A percentile compares a stretch with the other conserved stretches of the same genome.
phyloP scores from a whole-genome alignment of 2,797 vertebrate species.

The Micrastur ruficollis region DNA sequence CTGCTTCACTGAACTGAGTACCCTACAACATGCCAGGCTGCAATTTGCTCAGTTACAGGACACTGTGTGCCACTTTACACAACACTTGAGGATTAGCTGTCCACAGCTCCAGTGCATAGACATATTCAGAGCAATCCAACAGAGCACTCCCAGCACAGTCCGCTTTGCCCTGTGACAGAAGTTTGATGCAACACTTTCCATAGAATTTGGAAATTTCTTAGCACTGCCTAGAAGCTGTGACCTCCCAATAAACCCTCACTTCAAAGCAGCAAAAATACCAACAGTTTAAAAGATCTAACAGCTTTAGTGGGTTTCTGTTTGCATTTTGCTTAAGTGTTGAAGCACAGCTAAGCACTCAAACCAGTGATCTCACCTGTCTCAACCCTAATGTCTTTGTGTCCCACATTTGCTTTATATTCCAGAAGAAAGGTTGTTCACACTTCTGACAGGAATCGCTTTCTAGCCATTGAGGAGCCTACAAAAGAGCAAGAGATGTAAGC shows the following conservation, averaged over 20 bases:
- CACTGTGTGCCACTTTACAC: neutral
- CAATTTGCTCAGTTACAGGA: neutral
- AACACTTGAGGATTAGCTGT: neutral
- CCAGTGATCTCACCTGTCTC: slow-evolving; percentile 83
- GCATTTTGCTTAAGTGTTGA: neutral
- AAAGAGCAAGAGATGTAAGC: neutral
- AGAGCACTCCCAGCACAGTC: neutral
- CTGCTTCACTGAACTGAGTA: neutral
- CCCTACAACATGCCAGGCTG: neutral
- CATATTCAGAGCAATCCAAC: neutral
- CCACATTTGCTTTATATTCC: slow-evolving; percentile 95
- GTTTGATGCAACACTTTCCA: neutral
- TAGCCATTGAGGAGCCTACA: slow-evolving; percentile 86
- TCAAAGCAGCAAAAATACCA: neutral
- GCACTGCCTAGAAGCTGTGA: neutral
- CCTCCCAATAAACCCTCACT: neutral
- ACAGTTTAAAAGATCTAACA: neutral
- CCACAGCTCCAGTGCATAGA: neutral
- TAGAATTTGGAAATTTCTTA: neutral
- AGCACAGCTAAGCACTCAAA: neutral
- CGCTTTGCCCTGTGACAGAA: neutral
- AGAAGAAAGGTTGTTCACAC: slow-evolving; percentile 88
- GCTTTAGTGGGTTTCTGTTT: neutral
- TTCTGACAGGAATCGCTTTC: slow-evolving; percentile 89
- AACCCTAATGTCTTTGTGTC: slow-evolving; percentile 91